These are phyloP conservation scores for Gephyroberyx darwinii DNA, from an alignment of 2,797 vertebrate species.

Conservation along the genomic window DNA sequence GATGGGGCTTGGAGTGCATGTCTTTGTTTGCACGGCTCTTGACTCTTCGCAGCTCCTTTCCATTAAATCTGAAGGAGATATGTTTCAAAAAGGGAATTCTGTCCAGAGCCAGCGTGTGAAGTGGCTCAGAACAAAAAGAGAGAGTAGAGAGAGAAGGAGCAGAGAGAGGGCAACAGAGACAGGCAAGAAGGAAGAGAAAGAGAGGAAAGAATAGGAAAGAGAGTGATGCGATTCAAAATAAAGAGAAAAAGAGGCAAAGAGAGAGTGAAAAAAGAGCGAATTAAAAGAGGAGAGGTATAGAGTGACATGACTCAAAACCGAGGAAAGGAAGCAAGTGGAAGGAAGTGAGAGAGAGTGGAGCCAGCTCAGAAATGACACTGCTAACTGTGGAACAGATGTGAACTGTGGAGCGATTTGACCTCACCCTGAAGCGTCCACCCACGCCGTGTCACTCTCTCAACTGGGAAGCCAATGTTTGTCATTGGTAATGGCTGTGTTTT, in stretches of 20 bases:
- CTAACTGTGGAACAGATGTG: conserved; percentile 6
- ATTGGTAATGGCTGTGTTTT: conserved; percentile 13
- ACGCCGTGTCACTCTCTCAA: conserved; percentile 3
- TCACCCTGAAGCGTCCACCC: conserved; percentile 14
- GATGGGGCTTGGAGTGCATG: neutral
- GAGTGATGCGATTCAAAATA: neutral
- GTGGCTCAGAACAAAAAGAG: neutral
- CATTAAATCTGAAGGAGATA: neutral
- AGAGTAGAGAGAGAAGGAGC: neutral
- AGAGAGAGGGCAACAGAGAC: too few species aligned
- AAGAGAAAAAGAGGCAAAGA: neutral
- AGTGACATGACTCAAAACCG: neutral
- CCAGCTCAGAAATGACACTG: neutral
- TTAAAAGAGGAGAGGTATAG: neutral
- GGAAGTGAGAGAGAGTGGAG: neutral
- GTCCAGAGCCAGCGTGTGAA: neutral
- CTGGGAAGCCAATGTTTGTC: neutral
- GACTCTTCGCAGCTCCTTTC: neutral
- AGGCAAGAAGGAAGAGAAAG: too few species aligned
- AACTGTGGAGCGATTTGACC: neutral
- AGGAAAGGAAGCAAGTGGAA: too few species aligned
- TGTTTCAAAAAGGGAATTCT: neutral
- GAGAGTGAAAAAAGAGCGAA: neutral
- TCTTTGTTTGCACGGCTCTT: neutral
- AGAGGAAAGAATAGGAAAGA: too few species aligned